Evolutionary conservation across 1,140 invertebrate genomes (phyloP).

Genomic region (Neodiprion virginianus): DNA sequence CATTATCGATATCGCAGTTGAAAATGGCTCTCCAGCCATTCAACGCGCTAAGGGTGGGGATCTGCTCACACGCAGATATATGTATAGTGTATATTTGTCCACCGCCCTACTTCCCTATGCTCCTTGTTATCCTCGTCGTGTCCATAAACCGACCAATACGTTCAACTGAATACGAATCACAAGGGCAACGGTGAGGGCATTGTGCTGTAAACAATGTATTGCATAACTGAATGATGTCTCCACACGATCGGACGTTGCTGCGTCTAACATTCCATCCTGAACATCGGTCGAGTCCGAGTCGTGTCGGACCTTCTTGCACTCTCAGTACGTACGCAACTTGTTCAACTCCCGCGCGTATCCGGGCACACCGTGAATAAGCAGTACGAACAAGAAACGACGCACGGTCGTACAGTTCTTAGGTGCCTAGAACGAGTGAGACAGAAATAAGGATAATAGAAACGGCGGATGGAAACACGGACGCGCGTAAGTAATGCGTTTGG

Average conservation of each 20-base stretch:
- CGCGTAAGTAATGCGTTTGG: not conserved
- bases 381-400: too few relatives aligned
- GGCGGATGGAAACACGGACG: not conserved
- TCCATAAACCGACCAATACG: not conserved
- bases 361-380: too few relatives aligned
- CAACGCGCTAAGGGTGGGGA: too few relatives aligned
- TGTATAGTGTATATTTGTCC: too few relatives aligned
- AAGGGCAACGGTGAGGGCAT: not conserved
- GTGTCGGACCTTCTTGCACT: not conserved
- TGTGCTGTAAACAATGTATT: conserved; percentile 1
- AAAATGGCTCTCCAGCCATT: too few relatives aligned
- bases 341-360: too few relatives aligned
- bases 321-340: not conserved
- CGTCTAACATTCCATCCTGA: not conserved
- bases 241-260: conserved; percentile 3
- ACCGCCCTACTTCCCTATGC: too few relatives aligned
- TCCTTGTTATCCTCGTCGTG: too few relatives aligned
- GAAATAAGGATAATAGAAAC: not conserved
- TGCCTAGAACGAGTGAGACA: not conserved
- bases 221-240: not conserved
- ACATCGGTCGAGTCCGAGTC: not conserved
- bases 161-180: not conserved
- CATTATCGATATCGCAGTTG: too few relatives aligned
- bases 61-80: too few relatives aligned
- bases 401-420: too few relatives aligned